Evolutionary conservation across 2,113 vertebrate genomes (phyloP), one percentile per base, ranked within the genome.

Genomic region (Nothocercus julius): DNA sequence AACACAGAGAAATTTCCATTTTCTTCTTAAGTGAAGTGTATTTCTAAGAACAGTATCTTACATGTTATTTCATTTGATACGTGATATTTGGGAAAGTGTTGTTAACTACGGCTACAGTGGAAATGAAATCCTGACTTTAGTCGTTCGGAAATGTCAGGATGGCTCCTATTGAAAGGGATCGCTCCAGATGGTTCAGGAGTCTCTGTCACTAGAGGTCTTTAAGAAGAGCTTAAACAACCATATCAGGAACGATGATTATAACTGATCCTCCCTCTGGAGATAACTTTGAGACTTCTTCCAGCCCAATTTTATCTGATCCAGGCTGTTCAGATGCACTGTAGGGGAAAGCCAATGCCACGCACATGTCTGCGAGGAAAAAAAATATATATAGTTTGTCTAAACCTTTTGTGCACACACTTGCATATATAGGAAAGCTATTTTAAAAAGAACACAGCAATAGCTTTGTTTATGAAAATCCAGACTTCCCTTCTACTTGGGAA

Each of bases 261-360:
- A 21, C 2, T 75, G 27, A 92, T 70, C 82, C 27, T 54, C 87
- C n/a, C 34, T 79, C 44, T n/a, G 24, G 70, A 56, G 54, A 56
- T 56, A 59, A 54, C 54, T 89, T 82, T 85, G 64, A 88, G 40
- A 77, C 45, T 81, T 90, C 63, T 82, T 90, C 85, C 72, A 95
- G 76, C 74, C 45, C 59, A 49, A 32, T 30, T 80, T 90, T 20
- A 82, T 90, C 68, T 89, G 51, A 89, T 82, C 30, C 25, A 89
- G 14, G 16, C 66, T 72, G 18, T 72, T 84, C 47, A 75, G 42
- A 75, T 36, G 25, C 18, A 87, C 73, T 34, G 27, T 6, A 70
- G 30, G 69, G 22, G 27, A 32, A 87, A 84, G 86, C 61, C n/a
- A 89, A 15, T 32, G 28, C 51, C 75, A 64, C 5, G 13, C 24